Evolutionary conservation across 2,797 vertebrate genomes (phyloP).

Genomic region (Margarornis squamiger): DNA sequence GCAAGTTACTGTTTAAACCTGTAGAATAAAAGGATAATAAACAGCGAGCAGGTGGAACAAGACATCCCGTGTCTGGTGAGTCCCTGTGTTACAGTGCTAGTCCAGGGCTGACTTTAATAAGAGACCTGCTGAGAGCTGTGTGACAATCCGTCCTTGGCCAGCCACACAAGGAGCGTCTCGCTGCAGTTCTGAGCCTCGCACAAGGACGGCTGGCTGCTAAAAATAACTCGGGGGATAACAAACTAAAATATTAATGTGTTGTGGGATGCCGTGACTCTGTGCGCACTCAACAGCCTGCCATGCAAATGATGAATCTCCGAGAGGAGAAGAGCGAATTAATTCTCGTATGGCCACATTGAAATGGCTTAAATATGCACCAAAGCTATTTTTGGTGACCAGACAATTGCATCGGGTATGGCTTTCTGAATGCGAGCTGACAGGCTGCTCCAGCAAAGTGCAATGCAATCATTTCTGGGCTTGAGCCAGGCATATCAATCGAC

Average conservation of each 20-base stretch:
- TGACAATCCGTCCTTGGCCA: not conserved
- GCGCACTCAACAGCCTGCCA: not conserved
- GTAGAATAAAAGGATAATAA: not conserved
- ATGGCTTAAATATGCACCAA: constrained; percentile 2
- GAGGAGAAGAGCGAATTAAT: not conserved
- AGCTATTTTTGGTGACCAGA: constrained; percentile 41
- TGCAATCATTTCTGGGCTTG: constrained; percentile 5
- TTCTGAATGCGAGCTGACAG: constrained; percentile 24
- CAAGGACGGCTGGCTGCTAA: constrained; percentile 17
- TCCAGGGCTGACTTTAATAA: constrained; percentile 35
- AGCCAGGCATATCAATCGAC: not conserved
- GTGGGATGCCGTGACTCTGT: not conserved
- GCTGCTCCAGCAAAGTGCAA: not conserved
- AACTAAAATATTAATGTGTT: constrained; percentile 22
- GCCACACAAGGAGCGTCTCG: not conserved
- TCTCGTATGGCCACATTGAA: not conserved
- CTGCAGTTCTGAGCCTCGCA: not conserved
- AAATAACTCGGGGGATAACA: not conserved
- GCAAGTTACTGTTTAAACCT: not conserved
- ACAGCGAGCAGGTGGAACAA: not conserved
- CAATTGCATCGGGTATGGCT: constrained; percentile 12
- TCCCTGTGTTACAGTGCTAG: not conserved
- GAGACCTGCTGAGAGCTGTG: constrained; percentile 11
- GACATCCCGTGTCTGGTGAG: not conserved
- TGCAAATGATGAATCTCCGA: not conserved